Percentiles rank a stretch among this genome's conserved stretches.
Conservation (phyloP, 2,797 vertebrate species). For the Cuculus canorus region DNA sequence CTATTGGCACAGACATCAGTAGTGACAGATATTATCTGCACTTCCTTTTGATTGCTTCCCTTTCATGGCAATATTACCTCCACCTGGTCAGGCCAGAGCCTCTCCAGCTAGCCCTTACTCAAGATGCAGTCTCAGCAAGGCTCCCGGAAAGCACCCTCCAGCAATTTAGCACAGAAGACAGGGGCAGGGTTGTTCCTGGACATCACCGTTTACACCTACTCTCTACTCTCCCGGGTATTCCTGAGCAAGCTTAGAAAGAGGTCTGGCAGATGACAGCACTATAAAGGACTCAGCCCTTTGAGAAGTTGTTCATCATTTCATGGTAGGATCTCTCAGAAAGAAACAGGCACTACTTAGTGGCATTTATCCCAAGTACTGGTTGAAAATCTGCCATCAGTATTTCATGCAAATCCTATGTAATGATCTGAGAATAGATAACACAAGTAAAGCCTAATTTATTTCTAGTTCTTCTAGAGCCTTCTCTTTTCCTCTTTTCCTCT, state of each 20-base stretch:
- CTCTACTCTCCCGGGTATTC: not conserved
- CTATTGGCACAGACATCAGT: not conserved
- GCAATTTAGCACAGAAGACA: not conserved
- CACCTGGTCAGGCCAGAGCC: not conserved
- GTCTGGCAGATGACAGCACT: not conserved
- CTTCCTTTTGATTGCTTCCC: conserved; percentile 18
- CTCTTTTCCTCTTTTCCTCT: not conserved
- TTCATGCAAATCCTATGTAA: not conserved
- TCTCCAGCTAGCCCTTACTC: not conserved
- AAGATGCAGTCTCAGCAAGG: not conserved
- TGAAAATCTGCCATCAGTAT: not conserved
- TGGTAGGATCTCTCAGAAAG: not conserved
- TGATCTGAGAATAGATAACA: not conserved
- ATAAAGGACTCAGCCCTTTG: not conserved
- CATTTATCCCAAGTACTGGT: not conserved
- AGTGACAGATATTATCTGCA: not conserved
- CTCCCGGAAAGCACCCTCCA: not conserved
- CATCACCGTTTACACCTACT: not conserved
- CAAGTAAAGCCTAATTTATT: not conserved
- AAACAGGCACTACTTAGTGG: not conserved
- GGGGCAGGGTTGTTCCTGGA: not conserved
- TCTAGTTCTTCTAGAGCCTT: not conserved
- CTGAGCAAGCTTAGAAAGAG: not conserved
- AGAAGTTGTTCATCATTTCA: not conserved
- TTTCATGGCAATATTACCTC: not conserved